Conservation (phyloP, 2,113 vertebrate species). For the Ictidomys tridecemlineatus region DNA sequence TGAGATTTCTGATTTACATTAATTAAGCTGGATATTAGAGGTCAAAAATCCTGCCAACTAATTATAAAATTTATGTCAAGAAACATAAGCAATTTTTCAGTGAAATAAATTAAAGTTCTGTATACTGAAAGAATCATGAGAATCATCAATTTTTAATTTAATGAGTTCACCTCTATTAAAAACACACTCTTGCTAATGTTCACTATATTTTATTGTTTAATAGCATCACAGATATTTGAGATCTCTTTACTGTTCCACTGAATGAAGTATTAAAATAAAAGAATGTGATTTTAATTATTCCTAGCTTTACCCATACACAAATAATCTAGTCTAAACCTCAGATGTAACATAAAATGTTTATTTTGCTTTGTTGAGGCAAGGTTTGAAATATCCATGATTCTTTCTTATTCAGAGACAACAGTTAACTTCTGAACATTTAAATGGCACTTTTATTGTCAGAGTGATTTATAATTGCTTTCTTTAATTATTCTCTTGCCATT, state of each 20-base stretch:
- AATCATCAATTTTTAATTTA: neutral
- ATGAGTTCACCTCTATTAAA: neutral
- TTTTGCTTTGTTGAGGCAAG: neutral
- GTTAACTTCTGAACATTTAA: neutral
- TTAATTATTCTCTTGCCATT: slow-evolving; percentile 20
- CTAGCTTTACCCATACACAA: neutral
- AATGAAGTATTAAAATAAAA: neutral
- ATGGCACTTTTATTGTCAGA: slow-evolving; percentile 37
- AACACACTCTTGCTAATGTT: neutral
- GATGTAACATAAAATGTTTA: neutral
- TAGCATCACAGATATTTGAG: neutral
- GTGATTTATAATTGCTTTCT: slow-evolving; percentile 38
- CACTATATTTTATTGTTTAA: neutral
- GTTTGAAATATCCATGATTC: neutral
- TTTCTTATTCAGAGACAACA: neutral
- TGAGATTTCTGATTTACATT: neutral
- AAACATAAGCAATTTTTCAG: neutral
- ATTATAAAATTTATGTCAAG: neutral
- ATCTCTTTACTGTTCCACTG: neutral
- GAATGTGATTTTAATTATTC: neutral
- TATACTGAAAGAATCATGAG: neutral
- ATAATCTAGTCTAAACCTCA: neutral
- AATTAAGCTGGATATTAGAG: neutral
- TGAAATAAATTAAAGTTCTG: neutral
- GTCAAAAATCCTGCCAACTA: neutral